phyloP scores from a whole-genome alignment of 2,113 vertebrate species.

The Ictidomys tridecemlineatus region DNA sequence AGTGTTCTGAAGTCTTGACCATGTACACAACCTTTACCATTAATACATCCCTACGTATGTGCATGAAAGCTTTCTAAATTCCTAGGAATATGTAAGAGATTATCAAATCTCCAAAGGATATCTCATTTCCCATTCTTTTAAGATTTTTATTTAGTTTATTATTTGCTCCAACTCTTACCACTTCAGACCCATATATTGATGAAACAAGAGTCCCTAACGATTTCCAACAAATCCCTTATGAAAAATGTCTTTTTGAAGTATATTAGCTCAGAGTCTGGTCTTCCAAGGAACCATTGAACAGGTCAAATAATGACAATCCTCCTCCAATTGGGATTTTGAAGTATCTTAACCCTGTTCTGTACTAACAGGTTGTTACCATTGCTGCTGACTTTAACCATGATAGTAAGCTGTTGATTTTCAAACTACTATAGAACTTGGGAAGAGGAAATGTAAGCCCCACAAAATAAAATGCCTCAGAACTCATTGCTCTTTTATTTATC shows the following conservation, averaged over 20 bases:
- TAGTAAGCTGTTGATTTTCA: neutral
- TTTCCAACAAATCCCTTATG: neutral
- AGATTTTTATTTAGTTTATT: too few relatives aligned
- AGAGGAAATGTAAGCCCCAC: too few relatives aligned
- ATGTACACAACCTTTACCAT: too few relatives aligned
- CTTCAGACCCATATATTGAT: neutral
- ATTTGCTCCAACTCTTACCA: neutral
- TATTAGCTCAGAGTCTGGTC: neutral
- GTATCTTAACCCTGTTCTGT: neutral
- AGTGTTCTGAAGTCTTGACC: too few relatives aligned
- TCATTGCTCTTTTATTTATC: too few relatives aligned
- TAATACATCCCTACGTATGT: too few relatives aligned
- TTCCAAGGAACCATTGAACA: neutral
- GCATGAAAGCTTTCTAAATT: too few relatives aligned
- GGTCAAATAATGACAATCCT: neutral
- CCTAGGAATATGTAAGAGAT: too few relatives aligned
- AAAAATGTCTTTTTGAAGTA: neutral
- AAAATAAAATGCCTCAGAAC: neutral
- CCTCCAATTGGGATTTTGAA: neutral
- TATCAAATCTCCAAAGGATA: too few relatives aligned
- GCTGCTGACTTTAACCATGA: neutral
- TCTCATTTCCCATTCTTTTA: too few relatives aligned
- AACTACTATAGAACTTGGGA: neutral
- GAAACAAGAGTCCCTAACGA: neutral
- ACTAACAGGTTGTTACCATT: neutral